These are phyloP conservation scores for Tachycineta bicolor DNA, from an alignment of 2,113 vertebrate genomes.

Conservation along the genomic window DNA sequence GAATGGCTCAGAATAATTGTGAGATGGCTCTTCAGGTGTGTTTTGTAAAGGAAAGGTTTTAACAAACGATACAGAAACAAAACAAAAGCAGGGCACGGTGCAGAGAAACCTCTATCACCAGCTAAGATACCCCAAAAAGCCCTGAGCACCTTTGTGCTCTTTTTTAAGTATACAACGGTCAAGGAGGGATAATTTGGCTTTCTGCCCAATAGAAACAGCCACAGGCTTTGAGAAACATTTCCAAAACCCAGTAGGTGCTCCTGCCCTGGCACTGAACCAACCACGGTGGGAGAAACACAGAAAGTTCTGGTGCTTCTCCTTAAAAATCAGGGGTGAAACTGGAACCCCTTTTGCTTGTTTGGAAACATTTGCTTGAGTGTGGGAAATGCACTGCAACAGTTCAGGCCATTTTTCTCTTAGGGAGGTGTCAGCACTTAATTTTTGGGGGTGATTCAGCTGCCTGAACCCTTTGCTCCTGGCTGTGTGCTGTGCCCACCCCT, in stretches of 20 bases:
- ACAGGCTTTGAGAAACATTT: neutral
- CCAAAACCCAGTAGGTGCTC: neutral
- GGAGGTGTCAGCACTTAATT: rapidly evolving
- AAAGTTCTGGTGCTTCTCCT: neutral
- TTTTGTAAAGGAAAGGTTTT: neutral
- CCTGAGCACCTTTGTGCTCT: neutral
- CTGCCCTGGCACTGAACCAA: neutral
- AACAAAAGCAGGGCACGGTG: neutral
- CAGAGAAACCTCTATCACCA: neutral
- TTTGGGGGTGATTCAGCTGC: neutral
- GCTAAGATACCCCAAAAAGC: neutral
- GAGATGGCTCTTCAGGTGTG: neutral
- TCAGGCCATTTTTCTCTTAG: rapidly evolving
- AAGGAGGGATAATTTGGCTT: neutral
- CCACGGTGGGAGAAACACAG: neutral
- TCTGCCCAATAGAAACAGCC: neutral
- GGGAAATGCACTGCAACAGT: neutral
- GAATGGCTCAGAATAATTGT: neutral
- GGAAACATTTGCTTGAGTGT: neutral
- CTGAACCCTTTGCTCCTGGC: neutral
- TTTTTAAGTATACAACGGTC: neutral
- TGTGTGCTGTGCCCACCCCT: too few relatives aligned
- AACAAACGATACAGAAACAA: neutral
- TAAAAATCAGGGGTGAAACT: neutral
- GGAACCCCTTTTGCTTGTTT: neutral